Evolutionary conservation across 2,888 invertebrate species (phyloP).

Genomic region (Drosophila kokeensis): DNA sequence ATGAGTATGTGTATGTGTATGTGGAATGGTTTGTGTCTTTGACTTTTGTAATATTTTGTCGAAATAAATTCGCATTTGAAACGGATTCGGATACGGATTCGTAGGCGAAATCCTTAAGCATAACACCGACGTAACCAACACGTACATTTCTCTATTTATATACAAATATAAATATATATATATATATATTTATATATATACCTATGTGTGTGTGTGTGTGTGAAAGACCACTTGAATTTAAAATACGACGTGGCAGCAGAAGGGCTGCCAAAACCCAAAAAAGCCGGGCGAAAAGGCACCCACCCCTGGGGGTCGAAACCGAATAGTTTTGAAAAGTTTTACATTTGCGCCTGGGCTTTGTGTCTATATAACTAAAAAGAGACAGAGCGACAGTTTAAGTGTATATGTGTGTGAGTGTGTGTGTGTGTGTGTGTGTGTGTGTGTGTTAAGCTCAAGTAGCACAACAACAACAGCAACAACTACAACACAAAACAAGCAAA

Average conservation of each 20-base stretch:
- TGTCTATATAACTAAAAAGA: slow-evolving; percentile 42
- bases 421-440: slow-evolving; percentile 55
- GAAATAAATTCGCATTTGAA: slow-evolving; percentile 84
- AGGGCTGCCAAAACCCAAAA: slow-evolving; percentile 57
- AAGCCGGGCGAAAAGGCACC: slow-evolving; percentile 36
- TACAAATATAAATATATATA: not conserved
- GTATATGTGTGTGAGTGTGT: slow-evolving; percentile 53
- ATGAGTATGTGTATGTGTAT: not conserved
- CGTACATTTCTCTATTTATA: slow-evolving; percentile 25
- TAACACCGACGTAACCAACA: slow-evolving; percentile 58
- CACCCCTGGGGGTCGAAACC: slow-evolving; percentile 46
- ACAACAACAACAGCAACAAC: slow-evolving; percentile 45
- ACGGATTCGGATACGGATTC: slow-evolving; percentile 82
- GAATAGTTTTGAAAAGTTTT: slow-evolving; percentile 80
- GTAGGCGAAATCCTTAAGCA: slow-evolving; percentile 83
- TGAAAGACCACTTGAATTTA: slow-evolving; percentile 82
- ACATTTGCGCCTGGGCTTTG: slow-evolving; percentile 65
- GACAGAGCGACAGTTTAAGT: slow-evolving; percentile 5
- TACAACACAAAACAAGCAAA: slow-evolving; percentile 3
- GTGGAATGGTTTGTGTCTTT: slow-evolving; percentile 69
- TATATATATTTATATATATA: slow-evolving; percentile 19
- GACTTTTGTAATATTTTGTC: slow-evolving; percentile 84
- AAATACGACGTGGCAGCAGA: slow-evolving; percentile 78
- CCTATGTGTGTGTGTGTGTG: slow-evolving; percentile 22
- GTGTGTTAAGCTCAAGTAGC: slow-evolving; percentile 75